These are phyloP conservation scores for Plebejus anna DNA, from an alignment of 2,888 invertebrate genomes.

Conservation along the genomic window DNA sequence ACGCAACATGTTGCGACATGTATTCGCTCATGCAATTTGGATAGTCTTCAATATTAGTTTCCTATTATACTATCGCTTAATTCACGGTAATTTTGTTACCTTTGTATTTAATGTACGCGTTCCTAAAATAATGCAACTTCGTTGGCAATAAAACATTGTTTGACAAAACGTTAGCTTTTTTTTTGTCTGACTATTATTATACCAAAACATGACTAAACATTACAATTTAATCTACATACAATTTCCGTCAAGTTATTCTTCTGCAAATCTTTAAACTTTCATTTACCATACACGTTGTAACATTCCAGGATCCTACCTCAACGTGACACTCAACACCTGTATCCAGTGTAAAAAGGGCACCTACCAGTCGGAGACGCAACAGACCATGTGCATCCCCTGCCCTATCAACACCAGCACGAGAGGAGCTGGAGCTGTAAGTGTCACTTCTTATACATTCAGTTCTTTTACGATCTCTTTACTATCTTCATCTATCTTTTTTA, in stretches of 20 bases:
- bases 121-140: background rate
- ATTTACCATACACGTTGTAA: background rate
- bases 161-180: too few species aligned
- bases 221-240: too few species aligned
- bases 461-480: background rate
- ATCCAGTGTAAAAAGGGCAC: slow-evolving; percentile 92
- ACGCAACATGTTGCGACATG: slow-evolving; percentile 6
- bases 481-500: slow-evolving; percentile 5
- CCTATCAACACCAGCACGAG: slow-evolving; percentile 95
- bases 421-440: slow-evolving; percentile 87
- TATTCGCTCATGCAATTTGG: background rate
- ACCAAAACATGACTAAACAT: too few species aligned
- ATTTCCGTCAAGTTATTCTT: background rate
- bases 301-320: slow-evolving; percentile 87
- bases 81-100: background rate
- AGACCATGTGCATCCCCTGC: slow-evolving; percentile 91
- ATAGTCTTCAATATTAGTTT: slow-evolving; percentile 9
- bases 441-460: slow-evolving; percentile 10
- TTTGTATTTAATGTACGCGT: background rate
- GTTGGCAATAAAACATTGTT: too few species aligned
- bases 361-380: slow-evolving; percentile 93
- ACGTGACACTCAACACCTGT: slow-evolving; percentile 92
- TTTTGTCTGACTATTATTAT: too few species aligned
- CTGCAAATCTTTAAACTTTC: background rate
- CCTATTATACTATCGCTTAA: background rate